These are phyloP conservation scores for Halichondria panicea DNA, from an alignment of 37 sponge, comb jelly and placozoan genomes.

Conservation along the genomic window DNA sequence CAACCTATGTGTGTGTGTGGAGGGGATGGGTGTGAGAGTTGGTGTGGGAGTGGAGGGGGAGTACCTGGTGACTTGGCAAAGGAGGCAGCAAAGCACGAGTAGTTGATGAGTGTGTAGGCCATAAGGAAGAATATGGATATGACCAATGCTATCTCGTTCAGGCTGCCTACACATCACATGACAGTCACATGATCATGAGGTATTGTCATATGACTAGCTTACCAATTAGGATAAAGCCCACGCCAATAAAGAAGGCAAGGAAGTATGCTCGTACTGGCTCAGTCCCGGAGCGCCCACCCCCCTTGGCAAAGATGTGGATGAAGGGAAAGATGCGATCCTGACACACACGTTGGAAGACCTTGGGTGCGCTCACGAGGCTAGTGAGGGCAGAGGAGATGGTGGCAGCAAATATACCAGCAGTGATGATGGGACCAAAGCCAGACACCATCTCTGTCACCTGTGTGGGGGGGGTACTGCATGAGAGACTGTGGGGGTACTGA, in stretches of 20 bases:
- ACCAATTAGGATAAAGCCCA: conserved; percentile 84
- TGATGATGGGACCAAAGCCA: conserved; percentile 62
- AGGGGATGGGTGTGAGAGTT: neutral
- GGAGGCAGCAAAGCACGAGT: conserved; percentile 83
- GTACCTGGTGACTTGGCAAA: conserved; percentile 86
- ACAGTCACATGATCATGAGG: neutral
- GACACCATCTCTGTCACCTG: conserved; percentile 83
- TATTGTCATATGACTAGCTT: neutral
- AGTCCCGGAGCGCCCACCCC: conserved; percentile 69
- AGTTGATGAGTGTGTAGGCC: conserved; percentile 95
- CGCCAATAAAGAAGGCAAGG: conserved; percentile 80
- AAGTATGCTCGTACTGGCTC: conserved; percentile 89
- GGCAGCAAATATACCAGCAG: conserved; percentile 95
- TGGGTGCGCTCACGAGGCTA: conserved; percentile 93
- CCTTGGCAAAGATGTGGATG: conserved; percentile 88
- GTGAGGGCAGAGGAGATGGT: conserved; percentile 98
- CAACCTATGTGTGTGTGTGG: conserved; percentile 83
- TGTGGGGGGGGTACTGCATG: neutral
- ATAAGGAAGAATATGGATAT: conserved; percentile 97
- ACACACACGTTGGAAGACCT: conserved; percentile 94
- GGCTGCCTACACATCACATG: conserved; percentile 48
- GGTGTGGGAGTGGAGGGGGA: neutral
- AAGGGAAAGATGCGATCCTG: conserved; percentile 92
- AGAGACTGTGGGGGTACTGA: neutral
- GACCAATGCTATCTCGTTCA: conserved; percentile 89